phyloP scores from a whole-genome alignment of 2,888 invertebrate species.

The Aspidiotus rigidus region DNA sequence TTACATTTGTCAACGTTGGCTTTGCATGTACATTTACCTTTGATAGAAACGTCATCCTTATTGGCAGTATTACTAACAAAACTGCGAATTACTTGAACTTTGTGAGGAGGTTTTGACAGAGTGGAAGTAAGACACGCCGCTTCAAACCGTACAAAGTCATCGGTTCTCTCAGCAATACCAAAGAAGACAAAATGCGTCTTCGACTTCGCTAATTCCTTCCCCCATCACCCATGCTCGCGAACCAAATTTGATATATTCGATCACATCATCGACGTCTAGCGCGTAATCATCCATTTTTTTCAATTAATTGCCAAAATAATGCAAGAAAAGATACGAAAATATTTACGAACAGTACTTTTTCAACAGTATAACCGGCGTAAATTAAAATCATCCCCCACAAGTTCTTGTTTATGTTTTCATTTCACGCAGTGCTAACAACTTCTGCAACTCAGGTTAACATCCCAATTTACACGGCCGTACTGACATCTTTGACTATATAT shows the following conservation, averaged over 20 bases:
- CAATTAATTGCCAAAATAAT: neutral
- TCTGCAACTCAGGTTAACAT: slow-evolving; percentile 2
- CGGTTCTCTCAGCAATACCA: neutral
- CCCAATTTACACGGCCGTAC: too few relatives aligned
- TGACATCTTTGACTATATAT: too few relatives aligned
- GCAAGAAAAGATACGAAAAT: neutral
- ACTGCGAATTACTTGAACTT: neutral
- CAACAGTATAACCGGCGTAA: neutral
- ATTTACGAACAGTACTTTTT: too few relatives aligned
- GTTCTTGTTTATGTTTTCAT: neutral
- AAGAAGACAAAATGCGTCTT: neutral
- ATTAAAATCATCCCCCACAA: neutral
- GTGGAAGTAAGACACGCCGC: neutral
- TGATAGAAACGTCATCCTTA: neutral
- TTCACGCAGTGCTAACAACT: neutral
- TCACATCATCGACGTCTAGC: neutral
- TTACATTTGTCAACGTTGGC: neutral
- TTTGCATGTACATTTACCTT: neutral
- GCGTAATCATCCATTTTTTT: neutral
- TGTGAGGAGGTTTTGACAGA: neutral
- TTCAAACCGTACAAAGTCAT: neutral
- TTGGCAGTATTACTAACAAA: neutral
- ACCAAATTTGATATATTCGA: neutral
- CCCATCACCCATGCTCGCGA: neutral
- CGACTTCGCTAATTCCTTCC: too few relatives aligned